phyloP scores from a whole-genome alignment of 2,113 vertebrate species.

The Clinocottus analis region DNA sequence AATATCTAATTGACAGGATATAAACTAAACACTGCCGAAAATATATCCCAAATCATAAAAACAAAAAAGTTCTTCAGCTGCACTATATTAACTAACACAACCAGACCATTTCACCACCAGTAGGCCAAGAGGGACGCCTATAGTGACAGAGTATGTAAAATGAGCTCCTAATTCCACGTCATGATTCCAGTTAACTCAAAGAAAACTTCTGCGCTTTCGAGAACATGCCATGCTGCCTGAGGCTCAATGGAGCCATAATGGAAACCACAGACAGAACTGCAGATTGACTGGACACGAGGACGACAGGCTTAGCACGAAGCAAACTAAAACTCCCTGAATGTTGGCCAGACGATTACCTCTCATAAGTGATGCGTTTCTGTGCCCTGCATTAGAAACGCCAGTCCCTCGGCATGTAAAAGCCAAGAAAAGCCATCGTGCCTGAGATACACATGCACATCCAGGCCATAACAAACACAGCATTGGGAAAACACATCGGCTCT shows the following conservation, averaged over 20 bases:
- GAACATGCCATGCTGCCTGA: constrained; percentile 55
- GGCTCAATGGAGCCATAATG: constrained; percentile 65
- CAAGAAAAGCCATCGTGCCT: constrained; percentile 68
- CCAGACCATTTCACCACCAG: constrained; percentile 36
- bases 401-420: constrained; percentile 43
- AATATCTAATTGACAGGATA: not conserved
- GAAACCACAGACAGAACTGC: constrained; percentile 71
- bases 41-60: constrained; percentile 10
- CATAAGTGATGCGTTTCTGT: constrained; percentile 53
- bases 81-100: constrained; percentile 42
- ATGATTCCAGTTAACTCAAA: constrained; percentile 73
- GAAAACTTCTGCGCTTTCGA: constrained; percentile 69
- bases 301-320: constrained; percentile 69
- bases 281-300: constrained; percentile 71
- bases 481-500: constrained; percentile 48
- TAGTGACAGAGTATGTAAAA: constrained; percentile 61
- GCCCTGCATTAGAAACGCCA: constrained; percentile 53
- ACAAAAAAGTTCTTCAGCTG: constrained; percentile 8
- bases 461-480: constrained; percentile 46
- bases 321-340: constrained; percentile 63
- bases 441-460: constrained; percentile 43
- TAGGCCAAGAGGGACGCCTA: constrained; percentile 38
- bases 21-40: not conserved
- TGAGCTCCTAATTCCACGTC: constrained; percentile 68
- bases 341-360: constrained; percentile 60